A percentile compares a stretch with the other conserved stretches of the same genome.
These are phyloP conservation scores for Illadopsis cleaveri DNA, from an alignment of 2,113 vertebrate species.

Conservation along the genomic window DNA sequence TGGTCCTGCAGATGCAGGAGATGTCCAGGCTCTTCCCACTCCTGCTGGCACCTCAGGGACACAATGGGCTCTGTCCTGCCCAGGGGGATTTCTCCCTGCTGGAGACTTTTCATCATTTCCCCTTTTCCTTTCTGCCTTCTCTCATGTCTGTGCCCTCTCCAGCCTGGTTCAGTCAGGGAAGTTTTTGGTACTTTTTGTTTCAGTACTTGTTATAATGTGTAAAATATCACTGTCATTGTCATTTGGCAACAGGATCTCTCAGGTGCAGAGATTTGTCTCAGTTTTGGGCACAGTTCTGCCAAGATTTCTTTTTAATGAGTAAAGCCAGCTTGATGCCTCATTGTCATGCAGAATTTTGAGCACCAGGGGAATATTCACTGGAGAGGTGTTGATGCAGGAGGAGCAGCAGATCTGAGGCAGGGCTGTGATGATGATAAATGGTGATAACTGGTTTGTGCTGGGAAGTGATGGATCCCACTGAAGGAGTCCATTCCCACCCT, in stretches of 20 bases:
- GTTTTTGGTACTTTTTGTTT: not conserved
- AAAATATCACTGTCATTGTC: not conserved
- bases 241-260: not conserved
- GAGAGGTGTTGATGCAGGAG: not conserved
- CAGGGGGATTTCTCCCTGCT: not conserved
- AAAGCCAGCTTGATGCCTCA: too few relatives aligned
- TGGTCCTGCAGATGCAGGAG: not conserved
- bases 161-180: accelerated
- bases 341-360: not conserved
- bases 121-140: too few relatives aligned
- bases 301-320: not conserved
- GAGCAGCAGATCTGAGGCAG: not conserved
- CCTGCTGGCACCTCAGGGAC: not conserved
- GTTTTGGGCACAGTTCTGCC: not conserved
- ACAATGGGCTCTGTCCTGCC: not conserved
- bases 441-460: not conserved
- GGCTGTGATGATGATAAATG: not conserved
- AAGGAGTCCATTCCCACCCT: not conserved
- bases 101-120: not conserved
- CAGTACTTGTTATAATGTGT: not conserved
- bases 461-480: not conserved
- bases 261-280: not conserved
- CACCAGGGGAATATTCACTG: not conserved
- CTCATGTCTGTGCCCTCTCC: not conserved
- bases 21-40: not conserved